These are phyloP conservation scores for Prorops nasuta DNA, from an alignment of 1,140 invertebrate genomes.

Conservation along the genomic window DNA sequence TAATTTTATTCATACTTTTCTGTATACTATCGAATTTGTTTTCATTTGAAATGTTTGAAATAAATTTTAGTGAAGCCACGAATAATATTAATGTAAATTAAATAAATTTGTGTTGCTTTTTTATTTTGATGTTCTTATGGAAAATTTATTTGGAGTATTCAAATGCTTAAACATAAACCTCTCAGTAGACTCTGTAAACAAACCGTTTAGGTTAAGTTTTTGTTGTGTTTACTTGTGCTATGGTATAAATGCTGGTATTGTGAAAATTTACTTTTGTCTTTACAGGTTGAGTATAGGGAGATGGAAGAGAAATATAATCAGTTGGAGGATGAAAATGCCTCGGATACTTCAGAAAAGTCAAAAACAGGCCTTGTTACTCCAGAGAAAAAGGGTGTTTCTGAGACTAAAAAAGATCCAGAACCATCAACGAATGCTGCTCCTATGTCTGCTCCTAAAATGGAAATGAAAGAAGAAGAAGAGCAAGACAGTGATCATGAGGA, in stretches of 20 bases:
- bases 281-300: slow-evolving; percentile 67
- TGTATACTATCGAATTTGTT: background rate
- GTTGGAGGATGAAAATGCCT: slow-evolving; percentile 63
- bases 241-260: background rate
- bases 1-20: slow-evolving; percentile 5
- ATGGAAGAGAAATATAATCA: slow-evolving; percentile 67
- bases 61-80: background rate
- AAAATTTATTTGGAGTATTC: background rate
- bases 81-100: background rate
- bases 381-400: slow-evolving; percentile 54
- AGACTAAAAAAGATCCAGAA: slow-evolving; percentile 44
- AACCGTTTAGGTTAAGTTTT: slow-evolving; percentile 17
- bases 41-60: background rate
- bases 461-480: slow-evolving; percentile 51
- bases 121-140: no score
- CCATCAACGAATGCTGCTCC: slow-evolving; percentile 23
- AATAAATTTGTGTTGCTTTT: background rate
- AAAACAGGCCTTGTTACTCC: slow-evolving; percentile 56
- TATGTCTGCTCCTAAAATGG: slow-evolving; percentile 37
- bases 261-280: slow-evolving; percentile 22
- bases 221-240: background rate
- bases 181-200: no score
- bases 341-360: slow-evolving; percentile 65
- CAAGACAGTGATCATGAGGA: slow-evolving; percentile 54
- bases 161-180: background rate